Percentiles rank a stretch among this genome's conserved stretches.
Evolutionary conservation across 2,797 vertebrate genomes (phyloP).

Genomic region (Coregonus suidteri): DNA sequence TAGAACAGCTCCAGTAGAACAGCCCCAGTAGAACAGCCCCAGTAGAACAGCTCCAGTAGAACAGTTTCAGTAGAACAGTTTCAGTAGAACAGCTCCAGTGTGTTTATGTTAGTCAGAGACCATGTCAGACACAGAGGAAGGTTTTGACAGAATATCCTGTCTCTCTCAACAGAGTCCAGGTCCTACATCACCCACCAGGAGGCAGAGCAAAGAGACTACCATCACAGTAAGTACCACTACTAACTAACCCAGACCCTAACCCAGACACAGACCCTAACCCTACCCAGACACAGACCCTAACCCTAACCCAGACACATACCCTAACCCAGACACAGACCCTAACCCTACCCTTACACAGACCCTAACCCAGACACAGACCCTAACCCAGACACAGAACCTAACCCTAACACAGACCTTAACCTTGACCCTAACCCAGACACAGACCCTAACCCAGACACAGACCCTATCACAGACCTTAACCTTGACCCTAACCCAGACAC

Average conservation of each 20-base stretch:
- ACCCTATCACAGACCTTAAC: background rate
- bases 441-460: too few species aligned
- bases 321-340: too few species aligned
- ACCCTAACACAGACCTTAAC: constrained; percentile 1
- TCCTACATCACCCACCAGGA: constrained; percentile 84
- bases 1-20: too few species aligned
- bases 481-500: background rate
- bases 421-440: too few species aligned
- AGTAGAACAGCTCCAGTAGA: too few species aligned
- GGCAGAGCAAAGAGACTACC: constrained; percentile 82
- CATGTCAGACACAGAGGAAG: constrained; percentile 75
- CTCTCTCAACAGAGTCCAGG: constrained; percentile 85
- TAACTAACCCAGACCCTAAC: background rate
- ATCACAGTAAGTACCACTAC: constrained; percentile 81
- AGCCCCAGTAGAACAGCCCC: too few species aligned
- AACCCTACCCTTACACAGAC: too few species aligned
- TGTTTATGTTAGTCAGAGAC: constrained; percentile 15
- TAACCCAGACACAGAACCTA: too few species aligned
- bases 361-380: too few species aligned
- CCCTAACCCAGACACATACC: too few species aligned
- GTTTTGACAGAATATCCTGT: constrained; percentile 75
- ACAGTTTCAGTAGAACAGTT: background rate
- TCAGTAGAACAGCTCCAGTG: constrained; percentile 15
- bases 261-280: too few species aligned
- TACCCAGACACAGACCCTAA: too few species aligned